A percentile compares a stretch with the other conserved stretches of the same genome.
phyloP scores from a whole-genome alignment of 37 sponge, comb jelly and placozoan genomes.

The Tethya wilhelma region DNA sequence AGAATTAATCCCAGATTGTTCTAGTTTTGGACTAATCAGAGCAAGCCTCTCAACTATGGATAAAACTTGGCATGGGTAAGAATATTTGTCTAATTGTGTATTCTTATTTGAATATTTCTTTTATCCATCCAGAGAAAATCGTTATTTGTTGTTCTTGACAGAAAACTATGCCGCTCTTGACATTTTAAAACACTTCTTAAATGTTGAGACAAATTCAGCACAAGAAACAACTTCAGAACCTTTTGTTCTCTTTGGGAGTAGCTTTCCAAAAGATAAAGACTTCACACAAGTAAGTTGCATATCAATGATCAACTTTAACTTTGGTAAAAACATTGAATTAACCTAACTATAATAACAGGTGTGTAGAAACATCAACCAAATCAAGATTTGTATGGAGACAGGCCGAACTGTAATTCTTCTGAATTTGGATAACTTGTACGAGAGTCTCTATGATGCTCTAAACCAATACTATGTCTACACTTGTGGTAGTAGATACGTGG shows the following conservation, averaged over 20 bases:
- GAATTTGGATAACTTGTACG: constrained; percentile 94
- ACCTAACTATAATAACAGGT: constrained; percentile 21
- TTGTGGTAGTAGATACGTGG: constrained; percentile 77
- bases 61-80: constrained; percentile 69
- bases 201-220: too few species aligned
- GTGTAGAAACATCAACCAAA: constrained; percentile 93
- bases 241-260: constrained; percentile 90
- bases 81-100: too few species aligned
- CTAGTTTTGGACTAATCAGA: constrained; percentile 72
- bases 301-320: not conserved
- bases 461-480: constrained; percentile 85
- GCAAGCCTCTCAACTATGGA: constrained; percentile 68
- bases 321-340: not conserved
- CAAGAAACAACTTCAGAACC: too few species aligned
- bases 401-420: constrained; percentile 90
- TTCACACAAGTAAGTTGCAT: constrained; percentile 85
- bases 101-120: constrained; percentile 26
- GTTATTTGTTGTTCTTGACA: constrained; percentile 92
- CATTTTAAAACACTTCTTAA: constrained; percentile 65
- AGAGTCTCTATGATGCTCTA: constrained; percentile 95
- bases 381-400: constrained; percentile 96
- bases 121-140: constrained; percentile 76
- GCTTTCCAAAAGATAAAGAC: constrained; percentile 95
- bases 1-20: constrained; percentile 59
- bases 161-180: constrained; percentile 92